Conservation (phyloP, 2,888 invertebrate species). For the Brassicogethes aeneus region DNA sequence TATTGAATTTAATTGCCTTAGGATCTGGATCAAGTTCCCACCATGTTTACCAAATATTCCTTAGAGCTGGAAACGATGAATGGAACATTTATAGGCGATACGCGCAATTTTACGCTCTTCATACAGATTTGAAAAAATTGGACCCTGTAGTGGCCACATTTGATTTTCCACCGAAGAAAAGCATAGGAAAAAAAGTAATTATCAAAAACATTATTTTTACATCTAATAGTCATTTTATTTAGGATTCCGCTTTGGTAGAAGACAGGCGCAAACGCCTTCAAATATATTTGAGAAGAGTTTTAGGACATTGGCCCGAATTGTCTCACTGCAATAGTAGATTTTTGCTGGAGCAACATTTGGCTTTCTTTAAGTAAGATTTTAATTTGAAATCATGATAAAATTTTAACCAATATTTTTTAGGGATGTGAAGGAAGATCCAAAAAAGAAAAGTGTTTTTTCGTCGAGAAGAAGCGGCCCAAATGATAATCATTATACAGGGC, state of each 20-base stretch:
- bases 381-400: not conserved
- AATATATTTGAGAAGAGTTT: slow-evolving; percentile 75
- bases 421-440: slow-evolving; percentile 22
- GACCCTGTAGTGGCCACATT: slow-evolving; percentile 70
- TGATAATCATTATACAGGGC: slow-evolving; percentile 37
- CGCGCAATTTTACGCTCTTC: slow-evolving; percentile 82
- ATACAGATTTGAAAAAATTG: slow-evolving; percentile 74
- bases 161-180: slow-evolving; percentile 93
- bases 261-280: slow-evolving; percentile 77
- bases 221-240: slow-evolving; percentile 5
- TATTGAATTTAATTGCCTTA: slow-evolving; percentile 9
- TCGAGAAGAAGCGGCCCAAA: slow-evolving; percentile 25
- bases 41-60: slow-evolving; percentile 79
- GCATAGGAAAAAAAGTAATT: slow-evolving; percentile 84
- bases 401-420: slow-evolving; percentile 20
- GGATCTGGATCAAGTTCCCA: slow-evolving; percentile 65
- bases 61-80: slow-evolving; percentile 78
- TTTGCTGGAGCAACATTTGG: slow-evolving; percentile 68
- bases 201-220: no score
- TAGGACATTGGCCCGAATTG: slow-evolving; percentile 72
- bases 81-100: slow-evolving; percentile 96
- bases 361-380: slow-evolving; percentile 71
- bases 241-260: slow-evolving; percentile 82
- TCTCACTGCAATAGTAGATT: slow-evolving; percentile 66
- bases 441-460: slow-evolving; percentile 26